Evolutionary conservation across 2,113 vertebrate species (phyloP), one percentile per base, ranked within the genome.

Genomic region (Anser brachyrhynchus): DNA sequence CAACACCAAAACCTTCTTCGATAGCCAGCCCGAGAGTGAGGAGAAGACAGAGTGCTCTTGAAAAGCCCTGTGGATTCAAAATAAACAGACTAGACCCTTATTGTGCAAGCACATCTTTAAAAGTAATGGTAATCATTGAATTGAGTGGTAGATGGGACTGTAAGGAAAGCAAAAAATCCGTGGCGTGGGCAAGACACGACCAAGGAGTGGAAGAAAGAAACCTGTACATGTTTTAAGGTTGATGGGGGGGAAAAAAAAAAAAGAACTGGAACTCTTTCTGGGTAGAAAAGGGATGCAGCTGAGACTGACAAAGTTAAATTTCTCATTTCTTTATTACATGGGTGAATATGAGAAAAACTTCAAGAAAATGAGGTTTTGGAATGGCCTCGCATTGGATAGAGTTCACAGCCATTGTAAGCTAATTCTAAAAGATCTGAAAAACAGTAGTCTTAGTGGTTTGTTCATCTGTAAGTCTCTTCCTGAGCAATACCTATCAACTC

Each of bases 241-340:
- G 6, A 6, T 4, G 6, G 19, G 22, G 25, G 44, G 44, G 16
- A n/a, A 18, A 8, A 54, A 49, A 39, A 39, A 77, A 21, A 21
- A 9, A 49, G 10, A 10, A 74, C 26, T 1, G 23, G 25, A 74
- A 10, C 4, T 37, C 58, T 11, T n/a, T 3, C 2, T 0, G 21
- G 11, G 2, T 52, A 58, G 46, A 23, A 20, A 77, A 88, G 46
- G 31, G 75, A 46, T 74, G 73, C 8, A 25, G 2, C 43, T 39
- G n/a, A 73, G 29, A 21, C 13, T 78, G 28, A 51, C 22, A 44
- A 80, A 91, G 85, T 41, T 59, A 18, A 23, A 20, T 80, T 86
- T 90, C 21, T 54, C 3, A 3, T 66, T 13, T 51, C 19, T 3
- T 69, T 74, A 12, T 77, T 59, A 28, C 2, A 1, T 65, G 51